Evolutionary conservation across 2,113 vertebrate species (phyloP).

Genomic region (Salvator merianae): DNA sequence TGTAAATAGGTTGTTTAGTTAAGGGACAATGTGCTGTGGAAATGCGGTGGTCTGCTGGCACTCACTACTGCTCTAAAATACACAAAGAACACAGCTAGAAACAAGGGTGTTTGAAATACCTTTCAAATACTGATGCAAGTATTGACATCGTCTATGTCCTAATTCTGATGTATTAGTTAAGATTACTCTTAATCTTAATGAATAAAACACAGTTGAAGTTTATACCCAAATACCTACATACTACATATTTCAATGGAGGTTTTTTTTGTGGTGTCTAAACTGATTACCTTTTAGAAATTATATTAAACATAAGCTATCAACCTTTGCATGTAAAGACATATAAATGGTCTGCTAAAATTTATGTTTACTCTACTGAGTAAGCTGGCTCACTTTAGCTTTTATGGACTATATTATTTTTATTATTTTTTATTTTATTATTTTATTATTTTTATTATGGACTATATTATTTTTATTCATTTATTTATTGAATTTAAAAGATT

Average conservation of each 20-base stretch:
- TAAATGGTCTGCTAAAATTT: background rate
- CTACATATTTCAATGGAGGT: background rate
- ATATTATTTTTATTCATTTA: too few relatives aligned
- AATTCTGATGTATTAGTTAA: slow-evolving; percentile 33
- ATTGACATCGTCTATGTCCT: slow-evolving; percentile 4
- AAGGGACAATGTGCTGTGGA: background rate
- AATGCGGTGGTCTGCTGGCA: background rate
- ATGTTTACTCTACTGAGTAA: background rate
- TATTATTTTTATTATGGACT: background rate
- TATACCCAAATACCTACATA: slow-evolving; percentile 8
- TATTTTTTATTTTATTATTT: background rate
- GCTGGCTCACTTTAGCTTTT: background rate
- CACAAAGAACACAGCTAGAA: background rate
- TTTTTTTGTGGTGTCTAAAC: background rate
- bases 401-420: background rate
- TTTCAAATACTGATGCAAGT: background rate
- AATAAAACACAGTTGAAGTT: slow-evolving; percentile 32
- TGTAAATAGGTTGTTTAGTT: background rate
- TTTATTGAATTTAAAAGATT: too few relatives aligned
- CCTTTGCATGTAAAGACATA: background rate
- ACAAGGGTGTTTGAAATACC: background rate
- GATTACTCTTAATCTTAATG: slow-evolving; percentile 11
- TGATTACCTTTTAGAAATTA: background rate
- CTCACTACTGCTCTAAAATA: background rate
- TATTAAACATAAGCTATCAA: background rate